phyloP scores from a whole-genome alignment of 1,140 invertebrate genomes.

The Zeugodacus cucurbitae region DNA sequence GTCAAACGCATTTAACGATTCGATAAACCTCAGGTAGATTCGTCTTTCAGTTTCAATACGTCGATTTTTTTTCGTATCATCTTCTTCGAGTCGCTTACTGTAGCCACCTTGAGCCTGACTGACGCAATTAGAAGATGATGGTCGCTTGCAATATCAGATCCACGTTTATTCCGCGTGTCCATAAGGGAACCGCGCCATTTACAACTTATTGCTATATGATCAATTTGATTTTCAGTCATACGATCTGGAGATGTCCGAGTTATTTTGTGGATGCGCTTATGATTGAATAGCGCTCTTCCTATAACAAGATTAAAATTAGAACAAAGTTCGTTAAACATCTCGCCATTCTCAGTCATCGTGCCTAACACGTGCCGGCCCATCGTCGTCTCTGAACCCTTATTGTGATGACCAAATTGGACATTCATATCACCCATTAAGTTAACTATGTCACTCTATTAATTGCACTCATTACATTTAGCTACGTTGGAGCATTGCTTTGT shows the following conservation, averaged over 20 bases:
- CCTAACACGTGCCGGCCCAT: background rate
- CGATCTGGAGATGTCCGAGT: too few species aligned
- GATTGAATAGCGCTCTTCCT: too few species aligned
- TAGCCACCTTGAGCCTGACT: too few species aligned
- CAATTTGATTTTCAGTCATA: background rate
- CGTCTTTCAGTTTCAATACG: too few species aligned
- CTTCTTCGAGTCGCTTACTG: too few species aligned
- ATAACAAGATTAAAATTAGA: background rate
- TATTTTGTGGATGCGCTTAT: too few species aligned
- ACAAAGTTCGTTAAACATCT: background rate
- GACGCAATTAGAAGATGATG: background rate
- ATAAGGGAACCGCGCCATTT: too few species aligned
- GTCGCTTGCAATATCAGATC: background rate
- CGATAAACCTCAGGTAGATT: background rate
- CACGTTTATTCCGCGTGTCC: background rate
- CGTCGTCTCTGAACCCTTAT: too few species aligned
- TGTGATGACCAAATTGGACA: too few species aligned
- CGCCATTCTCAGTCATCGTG: background rate
- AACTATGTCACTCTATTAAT: too few species aligned
- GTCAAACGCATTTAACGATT: background rate
- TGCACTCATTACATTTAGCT: background rate
- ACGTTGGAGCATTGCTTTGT: background rate
- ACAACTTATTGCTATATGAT: background rate
- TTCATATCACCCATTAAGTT: too few species aligned
- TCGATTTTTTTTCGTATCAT: too few species aligned